Conservation (phyloP, 2,888 invertebrate genomes). For the Chromoteleia sp. region DNA sequence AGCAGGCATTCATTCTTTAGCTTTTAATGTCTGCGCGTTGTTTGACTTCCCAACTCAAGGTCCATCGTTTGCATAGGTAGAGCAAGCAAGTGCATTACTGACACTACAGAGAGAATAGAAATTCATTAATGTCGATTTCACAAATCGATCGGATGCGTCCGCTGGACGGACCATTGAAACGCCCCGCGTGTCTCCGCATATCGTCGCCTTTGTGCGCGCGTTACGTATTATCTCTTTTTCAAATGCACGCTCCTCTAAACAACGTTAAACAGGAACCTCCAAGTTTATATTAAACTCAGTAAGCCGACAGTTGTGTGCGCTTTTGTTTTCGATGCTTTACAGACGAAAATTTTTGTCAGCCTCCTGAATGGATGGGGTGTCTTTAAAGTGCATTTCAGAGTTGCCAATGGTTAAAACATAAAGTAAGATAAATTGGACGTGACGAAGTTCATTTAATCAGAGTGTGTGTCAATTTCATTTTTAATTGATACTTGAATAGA, state of each 20-base stretch:
- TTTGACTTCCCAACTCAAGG: conserved; percentile 81
- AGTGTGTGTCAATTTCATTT: no score
- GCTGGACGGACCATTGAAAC: conserved; percentile 21
- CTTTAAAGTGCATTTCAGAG: neutral
- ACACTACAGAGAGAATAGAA: conserved; percentile 79
- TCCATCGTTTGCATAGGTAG: conserved; percentile 81
- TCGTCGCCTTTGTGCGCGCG: conserved; percentile 35
- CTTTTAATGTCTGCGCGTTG: conserved; percentile 80
- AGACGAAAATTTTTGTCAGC: neutral
- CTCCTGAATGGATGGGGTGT: neutral
- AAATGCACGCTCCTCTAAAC: conserved; percentile 39
- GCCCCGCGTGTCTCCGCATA: conserved; percentile 1
- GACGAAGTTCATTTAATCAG: no score
- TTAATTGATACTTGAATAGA: no score
- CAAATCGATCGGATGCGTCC: conserved; percentile 51
- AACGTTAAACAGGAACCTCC: conserved; percentile 45
- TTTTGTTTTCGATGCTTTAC: conserved; percentile 26
- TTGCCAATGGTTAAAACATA: neutral
- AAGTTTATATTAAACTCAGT: conserved; percentile 53
- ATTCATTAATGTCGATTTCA: conserved; percentile 71
- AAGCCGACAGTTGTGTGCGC: conserved; percentile 49
- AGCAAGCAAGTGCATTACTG: conserved; percentile 82
- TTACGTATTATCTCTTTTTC: conserved; percentile 49
- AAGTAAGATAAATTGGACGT: no score
- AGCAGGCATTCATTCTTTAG: conserved; percentile 83